phyloP scores from a whole-genome alignment of 2,797 vertebrate genomes.

The Staurois parvus region DNA sequence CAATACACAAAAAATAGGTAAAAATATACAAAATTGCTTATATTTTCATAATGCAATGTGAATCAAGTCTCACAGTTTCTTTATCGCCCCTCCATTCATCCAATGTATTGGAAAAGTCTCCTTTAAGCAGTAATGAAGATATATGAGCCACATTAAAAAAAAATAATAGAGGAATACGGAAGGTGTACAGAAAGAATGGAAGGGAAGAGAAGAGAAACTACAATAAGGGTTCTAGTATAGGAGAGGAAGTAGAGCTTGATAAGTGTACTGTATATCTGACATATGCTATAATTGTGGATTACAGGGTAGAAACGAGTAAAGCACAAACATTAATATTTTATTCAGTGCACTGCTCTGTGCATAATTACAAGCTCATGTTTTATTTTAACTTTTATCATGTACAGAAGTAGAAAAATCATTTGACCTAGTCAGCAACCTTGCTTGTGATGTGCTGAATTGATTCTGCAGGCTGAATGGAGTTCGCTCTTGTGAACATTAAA shows the following conservation, averaged over 20 bases:
- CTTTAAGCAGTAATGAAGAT: no score
- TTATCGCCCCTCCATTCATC: no score
- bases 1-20: no score
- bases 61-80: no score
- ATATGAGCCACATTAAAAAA: no score
- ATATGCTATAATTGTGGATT: conserved; percentile 8
- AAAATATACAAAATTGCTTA: no score
- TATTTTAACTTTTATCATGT: conserved; percentile 39
- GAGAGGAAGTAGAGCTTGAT: background rate
- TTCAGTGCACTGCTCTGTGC: conserved; percentile 14
- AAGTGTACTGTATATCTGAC: background rate
- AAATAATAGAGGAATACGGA: no score
- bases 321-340: conserved; percentile 42
- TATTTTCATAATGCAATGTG: no score
- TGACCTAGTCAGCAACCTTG: conserved; percentile 16
- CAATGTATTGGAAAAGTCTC: no score
- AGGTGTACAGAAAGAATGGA: no score
- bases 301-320: conserved; percentile 5
- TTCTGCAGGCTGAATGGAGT: conserved; percentile 12
- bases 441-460: conserved; percentile 30
- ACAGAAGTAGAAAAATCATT: conserved; percentile 22
- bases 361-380: conserved; percentile 34
- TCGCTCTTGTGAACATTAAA: conserved; percentile 32
- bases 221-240: background rate
- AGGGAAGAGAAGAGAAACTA: no score